Evolutionary conservation across 2,797 vertebrate genomes (phyloP).

Genomic region (Coreius guichenoti): DNA sequence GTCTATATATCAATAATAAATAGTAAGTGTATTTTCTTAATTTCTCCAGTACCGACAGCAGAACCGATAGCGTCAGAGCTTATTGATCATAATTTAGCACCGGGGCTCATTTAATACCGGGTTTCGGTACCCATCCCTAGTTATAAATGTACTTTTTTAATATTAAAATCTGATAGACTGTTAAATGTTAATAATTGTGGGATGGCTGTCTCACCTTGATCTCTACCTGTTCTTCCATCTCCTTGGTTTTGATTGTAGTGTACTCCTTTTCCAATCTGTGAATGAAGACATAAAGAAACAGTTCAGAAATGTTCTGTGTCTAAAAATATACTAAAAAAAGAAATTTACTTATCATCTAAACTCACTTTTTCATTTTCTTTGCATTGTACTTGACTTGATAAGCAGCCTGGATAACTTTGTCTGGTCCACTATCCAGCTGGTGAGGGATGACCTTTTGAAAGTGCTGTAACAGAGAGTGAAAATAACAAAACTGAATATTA

Average conservation of each 20-base stretch:
- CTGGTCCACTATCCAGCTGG: slow-evolving; percentile 93
- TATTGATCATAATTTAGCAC: too few species aligned
- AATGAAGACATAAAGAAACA: slow-evolving; percentile 14
- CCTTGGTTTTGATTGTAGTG: slow-evolving; percentile 99
- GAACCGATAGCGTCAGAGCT: too few species aligned
- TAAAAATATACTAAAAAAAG: neutral
- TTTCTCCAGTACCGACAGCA: too few species aligned
- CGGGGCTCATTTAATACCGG: too few species aligned
- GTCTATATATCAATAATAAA: too few species aligned
- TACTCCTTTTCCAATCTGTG: slow-evolving; percentile 97
- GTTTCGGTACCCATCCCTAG: too few species aligned
- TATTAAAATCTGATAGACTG: too few species aligned
- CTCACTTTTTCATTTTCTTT: slow-evolving; percentile 99
- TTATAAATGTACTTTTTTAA: too few species aligned
- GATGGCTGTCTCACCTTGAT: slow-evolving; percentile 87
- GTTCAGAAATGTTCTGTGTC: neutral
- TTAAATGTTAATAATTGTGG: too few species aligned
- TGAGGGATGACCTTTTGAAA: slow-evolving; percentile 97
- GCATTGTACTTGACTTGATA: slow-evolving; percentile 99
- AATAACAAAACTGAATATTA: slow-evolving; percentile 7
- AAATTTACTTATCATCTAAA: slow-evolving; percentile 14
- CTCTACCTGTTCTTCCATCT: slow-evolving; percentile 99
- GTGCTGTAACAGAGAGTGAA: slow-evolving; percentile 76
- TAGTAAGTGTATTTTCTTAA: too few species aligned
- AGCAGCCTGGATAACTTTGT: slow-evolving; percentile 94